Percentiles rank a stretch among this genome's conserved stretches.
These are phyloP conservation scores for Eumerus sabulonum DNA, from an alignment of 2,888 invertebrate genomes.

Conservation along the genomic window DNA sequence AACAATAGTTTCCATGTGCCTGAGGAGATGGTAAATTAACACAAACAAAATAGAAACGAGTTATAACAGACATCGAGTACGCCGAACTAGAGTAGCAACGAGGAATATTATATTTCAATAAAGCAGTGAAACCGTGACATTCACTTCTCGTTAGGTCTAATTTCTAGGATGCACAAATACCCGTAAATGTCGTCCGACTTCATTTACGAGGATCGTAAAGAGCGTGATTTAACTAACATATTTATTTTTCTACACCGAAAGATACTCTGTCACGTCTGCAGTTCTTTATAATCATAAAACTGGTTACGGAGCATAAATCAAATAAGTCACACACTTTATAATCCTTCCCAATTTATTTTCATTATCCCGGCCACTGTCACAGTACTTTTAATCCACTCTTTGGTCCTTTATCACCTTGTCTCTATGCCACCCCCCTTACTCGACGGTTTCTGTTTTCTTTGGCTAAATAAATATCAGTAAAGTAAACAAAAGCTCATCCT, in stretches of 20 bases:
- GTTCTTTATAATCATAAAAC: slow-evolving; percentile 53
- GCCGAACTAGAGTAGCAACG: no score
- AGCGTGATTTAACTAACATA: no score
- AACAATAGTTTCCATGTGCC: no score
- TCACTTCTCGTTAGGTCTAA: no score
- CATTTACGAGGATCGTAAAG: no score
- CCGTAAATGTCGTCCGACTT: no score
- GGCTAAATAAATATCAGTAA: slow-evolving; percentile 57
- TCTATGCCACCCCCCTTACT: not conserved
- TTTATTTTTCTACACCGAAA: slow-evolving; percentile 10
- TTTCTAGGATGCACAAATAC: no score
- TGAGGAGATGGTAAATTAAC: no score
- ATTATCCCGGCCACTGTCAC: slow-evolving; percentile 59
- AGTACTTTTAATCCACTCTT: slow-evolving; percentile 58
- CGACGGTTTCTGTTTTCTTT: slow-evolving; percentile 35
- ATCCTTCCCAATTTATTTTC: slow-evolving; percentile 64
- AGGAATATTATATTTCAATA: no score
- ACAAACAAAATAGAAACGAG: no score
- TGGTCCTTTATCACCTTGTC: slow-evolving; percentile 35
- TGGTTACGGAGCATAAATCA: slow-evolving; percentile 59
- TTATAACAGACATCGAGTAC: no score
- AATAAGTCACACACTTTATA: slow-evolving; percentile 55
- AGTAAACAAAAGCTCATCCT: slow-evolving; percentile 58
- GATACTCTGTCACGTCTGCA: slow-evolving; percentile 1
- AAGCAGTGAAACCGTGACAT: no score